A percentile compares a stretch with the other conserved stretches of the same genome.
These are phyloP conservation scores for Melitaea athalia DNA, from an alignment of 2,888 invertebrate species.

Conservation along the genomic window DNA sequence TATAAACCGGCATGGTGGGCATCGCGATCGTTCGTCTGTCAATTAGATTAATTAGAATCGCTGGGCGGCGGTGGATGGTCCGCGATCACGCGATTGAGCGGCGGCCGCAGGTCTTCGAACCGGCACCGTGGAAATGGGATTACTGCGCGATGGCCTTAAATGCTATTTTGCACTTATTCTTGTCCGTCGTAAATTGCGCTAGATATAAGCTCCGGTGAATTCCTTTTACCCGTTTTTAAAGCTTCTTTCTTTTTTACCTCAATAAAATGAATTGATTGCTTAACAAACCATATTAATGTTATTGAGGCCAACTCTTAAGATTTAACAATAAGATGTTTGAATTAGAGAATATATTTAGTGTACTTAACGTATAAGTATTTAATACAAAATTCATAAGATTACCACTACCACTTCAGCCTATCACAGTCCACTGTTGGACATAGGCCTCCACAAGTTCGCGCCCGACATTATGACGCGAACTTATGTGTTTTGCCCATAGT, in stretches of 20 bases:
- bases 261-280: too few relatives aligned
- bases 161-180: slow-evolving; percentile 67
- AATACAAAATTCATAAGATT: too few relatives aligned
- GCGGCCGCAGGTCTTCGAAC: slow-evolving; percentile 64
- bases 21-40: slow-evolving; percentile 54
- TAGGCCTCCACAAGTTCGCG: too few relatives aligned
- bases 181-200: slow-evolving; percentile 48
- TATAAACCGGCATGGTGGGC: slow-evolving; percentile 46
- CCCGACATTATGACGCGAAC: too few relatives aligned
- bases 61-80: slow-evolving; percentile 47
- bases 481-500: too few relatives aligned
- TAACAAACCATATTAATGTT: background rate
- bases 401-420: too few relatives aligned
- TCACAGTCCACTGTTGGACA: too few relatives aligned
- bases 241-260: background rate
- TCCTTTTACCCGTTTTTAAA: slow-evolving; percentile 27
- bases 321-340: background rate
- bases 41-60: slow-evolving; percentile 69
- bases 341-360: background rate
- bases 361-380: too few relatives aligned
- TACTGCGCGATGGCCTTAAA: slow-evolving; percentile 70
- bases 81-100: slow-evolving; percentile 59
- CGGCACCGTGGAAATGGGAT: slow-evolving; percentile 75
- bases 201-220: slow-evolving; percentile 39
- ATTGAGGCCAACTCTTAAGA: too few relatives aligned